A percentile compares a stretch with the other conserved stretches of the same genome.
phyloP scores from a whole-genome alignment of 2,113 vertebrate genomes.

The Thunnus thynnus region DNA sequence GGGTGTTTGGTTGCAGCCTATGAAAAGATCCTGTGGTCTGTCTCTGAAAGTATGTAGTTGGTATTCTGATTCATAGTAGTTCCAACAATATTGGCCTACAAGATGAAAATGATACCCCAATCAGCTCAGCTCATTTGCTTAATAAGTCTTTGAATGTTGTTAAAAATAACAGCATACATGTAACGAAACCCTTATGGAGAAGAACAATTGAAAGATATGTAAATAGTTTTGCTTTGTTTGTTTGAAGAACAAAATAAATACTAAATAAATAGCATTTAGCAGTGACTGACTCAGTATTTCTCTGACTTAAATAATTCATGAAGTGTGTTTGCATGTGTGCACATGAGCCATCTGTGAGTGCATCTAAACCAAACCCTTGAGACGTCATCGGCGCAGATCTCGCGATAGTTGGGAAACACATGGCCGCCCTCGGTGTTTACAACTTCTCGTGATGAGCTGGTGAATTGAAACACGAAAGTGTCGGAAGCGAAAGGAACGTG shows the following conservation, averaged over 20 bases:
- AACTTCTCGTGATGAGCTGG: conserved; percentile 63
- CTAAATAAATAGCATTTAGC: conserved; percentile 82
- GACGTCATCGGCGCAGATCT: conserved; percentile 7
- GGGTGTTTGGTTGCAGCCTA: conserved; percentile 12
- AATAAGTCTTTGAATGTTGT: conserved; percentile 77
- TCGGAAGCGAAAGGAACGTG: not conserved
- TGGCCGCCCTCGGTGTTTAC: conserved; percentile 73
- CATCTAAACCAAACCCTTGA: no score
- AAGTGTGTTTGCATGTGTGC: no score
- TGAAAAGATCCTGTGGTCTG: not conserved
- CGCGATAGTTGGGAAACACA: conserved; percentile 66
- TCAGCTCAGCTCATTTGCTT: conserved; percentile 75
- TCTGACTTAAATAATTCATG: no score
- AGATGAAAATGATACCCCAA: conserved; percentile 4
- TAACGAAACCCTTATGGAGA: conserved; percentile 69
- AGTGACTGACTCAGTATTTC: conserved; percentile 16
- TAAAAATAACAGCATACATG: conserved; percentile 69
- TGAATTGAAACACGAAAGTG: conserved; percentile 33
- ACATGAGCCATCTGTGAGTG: not conserved
- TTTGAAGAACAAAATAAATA: conserved; percentile 84
- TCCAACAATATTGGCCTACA: not conserved
- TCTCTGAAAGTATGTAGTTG: not conserved
- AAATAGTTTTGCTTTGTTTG: conserved; percentile 87
- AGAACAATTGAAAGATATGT: conserved; percentile 81
- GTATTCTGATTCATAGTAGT: conserved; percentile 5